These are phyloP conservation scores for Xenus cinereus DNA, from an alignment of 2,113 vertebrate genomes.

Conservation along the genomic window DNA sequence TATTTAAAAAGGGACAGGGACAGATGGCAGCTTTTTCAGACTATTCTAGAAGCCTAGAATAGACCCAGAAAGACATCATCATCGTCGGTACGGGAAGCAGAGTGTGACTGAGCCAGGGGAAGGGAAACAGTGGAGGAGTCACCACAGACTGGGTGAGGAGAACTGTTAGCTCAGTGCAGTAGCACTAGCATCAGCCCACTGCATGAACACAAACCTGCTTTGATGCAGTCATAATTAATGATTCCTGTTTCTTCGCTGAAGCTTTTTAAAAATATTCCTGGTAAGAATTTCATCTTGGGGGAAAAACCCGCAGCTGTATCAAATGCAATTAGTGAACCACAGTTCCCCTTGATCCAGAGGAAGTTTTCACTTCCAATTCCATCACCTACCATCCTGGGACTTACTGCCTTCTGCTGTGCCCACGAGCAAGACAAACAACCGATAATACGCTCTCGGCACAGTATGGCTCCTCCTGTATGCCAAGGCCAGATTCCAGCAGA, in stretches of 20 bases:
- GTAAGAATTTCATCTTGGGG: not conserved
- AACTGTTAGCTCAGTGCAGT: not conserved
- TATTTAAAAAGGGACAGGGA: conserved; percentile 30
- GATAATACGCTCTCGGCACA: accelerated
- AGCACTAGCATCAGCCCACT: not conserved
- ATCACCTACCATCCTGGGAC: not conserved
- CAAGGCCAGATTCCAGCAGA: not conserved
- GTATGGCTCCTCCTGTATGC: not conserved
- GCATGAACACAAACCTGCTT: not conserved
- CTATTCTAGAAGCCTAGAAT: conserved; percentile 11
- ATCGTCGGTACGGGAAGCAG: not conserved
- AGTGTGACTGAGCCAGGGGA: not conserved
- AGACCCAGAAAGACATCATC: not conserved
- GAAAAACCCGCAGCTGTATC: not conserved
- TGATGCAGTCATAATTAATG: not conserved
- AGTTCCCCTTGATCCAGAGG: not conserved
- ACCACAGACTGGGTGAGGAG: not conserved
- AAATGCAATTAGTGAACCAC: not conserved
- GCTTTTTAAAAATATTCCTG: not conserved
- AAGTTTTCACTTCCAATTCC: not conserved
- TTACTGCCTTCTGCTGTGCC: not conserved
- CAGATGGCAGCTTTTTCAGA: conserved; percentile 7
- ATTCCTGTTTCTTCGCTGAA: not conserved
- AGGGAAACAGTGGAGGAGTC: conserved; percentile 9
- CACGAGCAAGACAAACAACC: not conserved